phyloP scores from a whole-genome alignment of 2,113 vertebrate genomes.

The Stigmatopora nigra region DNA sequence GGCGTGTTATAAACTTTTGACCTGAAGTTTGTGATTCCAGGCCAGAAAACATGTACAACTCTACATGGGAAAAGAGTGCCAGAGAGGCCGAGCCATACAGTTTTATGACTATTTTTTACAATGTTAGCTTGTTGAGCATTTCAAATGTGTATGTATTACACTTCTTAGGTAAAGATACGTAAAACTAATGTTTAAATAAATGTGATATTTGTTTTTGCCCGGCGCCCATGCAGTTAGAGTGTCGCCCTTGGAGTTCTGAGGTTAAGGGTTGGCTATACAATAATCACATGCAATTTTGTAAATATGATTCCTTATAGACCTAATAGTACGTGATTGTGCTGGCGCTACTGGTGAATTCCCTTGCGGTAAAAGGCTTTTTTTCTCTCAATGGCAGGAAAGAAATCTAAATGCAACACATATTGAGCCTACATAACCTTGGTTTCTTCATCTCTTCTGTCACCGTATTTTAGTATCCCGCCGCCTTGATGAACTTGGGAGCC shows the following conservation, averaged over 20 bases:
- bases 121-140: neutral
- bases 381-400: neutral
- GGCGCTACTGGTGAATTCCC: neutral
- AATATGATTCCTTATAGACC: neutral
- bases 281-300: neutral
- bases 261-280: neutral
- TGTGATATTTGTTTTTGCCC: neutral
- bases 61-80: neutral
- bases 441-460: conserved; percentile 1
- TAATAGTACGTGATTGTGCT: neutral
- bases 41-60: neutral
- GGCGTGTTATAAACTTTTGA: neutral
- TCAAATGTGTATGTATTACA: neutral
- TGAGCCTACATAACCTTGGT: neutral
- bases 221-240: too few relatives aligned
- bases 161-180: too few relatives aligned
- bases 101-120: neutral
- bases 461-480: conserved; percentile 84
- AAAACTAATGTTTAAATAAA: neutral
- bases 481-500: conserved; percentile 97
- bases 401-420: neutral
- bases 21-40: neutral
- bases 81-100: neutral
- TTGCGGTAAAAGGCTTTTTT: neutral
- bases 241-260: too few relatives aligned